phyloP scores from a whole-genome alignment of 1,140 invertebrate species.

The Euglossa dilemma region DNA sequence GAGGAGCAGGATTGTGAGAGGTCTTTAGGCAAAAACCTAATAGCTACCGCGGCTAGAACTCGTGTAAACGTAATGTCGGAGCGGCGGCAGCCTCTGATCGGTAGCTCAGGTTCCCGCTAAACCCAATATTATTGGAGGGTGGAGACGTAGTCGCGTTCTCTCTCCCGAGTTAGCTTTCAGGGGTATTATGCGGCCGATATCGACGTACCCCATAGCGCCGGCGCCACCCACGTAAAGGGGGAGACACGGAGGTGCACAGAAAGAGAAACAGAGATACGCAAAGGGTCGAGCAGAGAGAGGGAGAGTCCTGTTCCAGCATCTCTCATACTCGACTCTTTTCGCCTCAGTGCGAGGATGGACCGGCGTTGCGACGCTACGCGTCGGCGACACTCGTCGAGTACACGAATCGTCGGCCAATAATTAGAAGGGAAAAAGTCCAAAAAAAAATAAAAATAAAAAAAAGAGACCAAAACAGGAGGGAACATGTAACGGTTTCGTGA shows the following conservation, averaged over 20 bases:
- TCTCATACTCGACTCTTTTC: constrained; percentile 49
- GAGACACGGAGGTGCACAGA: constrained; percentile 25
- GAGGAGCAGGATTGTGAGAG: not conserved
- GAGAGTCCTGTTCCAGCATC: constrained; percentile 58
- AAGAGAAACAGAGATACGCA: constrained; percentile 54
- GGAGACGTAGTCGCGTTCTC: constrained; percentile 42
- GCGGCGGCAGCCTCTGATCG: not conserved
- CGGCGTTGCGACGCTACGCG: constrained; percentile 74
- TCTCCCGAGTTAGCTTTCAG: constrained; percentile 30
- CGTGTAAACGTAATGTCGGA: constrained; percentile 10
- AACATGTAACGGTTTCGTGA: constrained; percentile 60
- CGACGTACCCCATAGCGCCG: constrained; percentile 75
- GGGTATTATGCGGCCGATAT: constrained; percentile 65
- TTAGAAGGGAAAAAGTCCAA: not conserved
- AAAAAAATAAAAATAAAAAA: not conserved
- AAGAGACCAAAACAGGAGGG: constrained; percentile 4
- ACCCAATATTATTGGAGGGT: constrained; percentile 54
- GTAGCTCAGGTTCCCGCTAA: constrained; percentile 33
- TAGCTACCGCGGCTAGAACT: not conserved
- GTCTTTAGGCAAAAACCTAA: not conserved
- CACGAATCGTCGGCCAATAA: constrained; percentile 35
- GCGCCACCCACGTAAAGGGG: constrained; percentile 65
- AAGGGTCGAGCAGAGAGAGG: constrained; percentile 26
- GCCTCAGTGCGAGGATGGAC: constrained; percentile 77
- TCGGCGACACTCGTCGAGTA: constrained; percentile 62